Base-by-base conservation (phyloP, 2,113 vertebrate species). In the Sylvilagus bachmani region DNA sequence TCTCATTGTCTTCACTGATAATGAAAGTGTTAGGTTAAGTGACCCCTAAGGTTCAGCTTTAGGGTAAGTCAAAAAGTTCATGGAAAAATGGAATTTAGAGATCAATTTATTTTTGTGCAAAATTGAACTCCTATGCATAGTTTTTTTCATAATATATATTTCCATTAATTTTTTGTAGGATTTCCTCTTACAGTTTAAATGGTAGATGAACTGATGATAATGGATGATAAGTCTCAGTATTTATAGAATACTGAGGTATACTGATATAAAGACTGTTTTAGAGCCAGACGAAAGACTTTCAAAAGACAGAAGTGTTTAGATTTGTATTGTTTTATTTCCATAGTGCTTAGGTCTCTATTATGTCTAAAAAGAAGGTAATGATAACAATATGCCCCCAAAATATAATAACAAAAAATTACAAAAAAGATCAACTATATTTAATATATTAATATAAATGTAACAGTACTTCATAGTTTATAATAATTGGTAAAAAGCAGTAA, bases 321-420 rank as follows among this genome's bases (percentile, higher is more conserved):
- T 81, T 75, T 53, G 44, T 36, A 44, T 79, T 38, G 64, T 92
- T 93, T 92, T 85, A 86, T 83, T 51, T 89, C 49, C 10, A 49
- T 73, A 33, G 33, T 67, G 73, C 38, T 92, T 80, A 66, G 75
- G 25, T 70, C n/a, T 88, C 85, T 93, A 44, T 91, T 70, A 33
- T 10, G 8, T 36, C 6, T 73, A 77, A 77, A 91, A 77, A 79
- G 73, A 73, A 17, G n/a, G 33, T 70, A 81, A 95, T 21, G 73
- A 67, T 78, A 90, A 67, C 49, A 80, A 58, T 25, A 53, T 94
- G n/a, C 4, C 29, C 51, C 87, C 16, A 36, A 88, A 87, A 78
- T 79, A 74, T 53, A 84, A 74, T 44, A 53, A 73, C 21, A 31
- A 83, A 81, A 87, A 93, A 84, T 51, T 55, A 61, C 61, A 73